Base-by-base conservation (phyloP, 2,888 invertebrate genomes). In the Brenthis ino region DNA sequence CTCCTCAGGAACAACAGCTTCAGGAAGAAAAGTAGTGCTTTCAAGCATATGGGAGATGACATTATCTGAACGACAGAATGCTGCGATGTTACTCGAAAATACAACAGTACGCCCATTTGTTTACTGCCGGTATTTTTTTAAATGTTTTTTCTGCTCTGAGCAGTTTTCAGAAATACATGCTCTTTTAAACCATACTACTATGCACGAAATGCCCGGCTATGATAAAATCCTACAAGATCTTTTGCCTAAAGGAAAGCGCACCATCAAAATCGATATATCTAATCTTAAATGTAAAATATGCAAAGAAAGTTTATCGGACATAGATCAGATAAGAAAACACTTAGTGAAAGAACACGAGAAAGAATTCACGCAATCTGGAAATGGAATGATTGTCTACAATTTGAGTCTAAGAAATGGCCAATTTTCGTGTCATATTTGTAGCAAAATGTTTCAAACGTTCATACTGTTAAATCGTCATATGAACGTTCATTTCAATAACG, bases 41-140 rank as follows among this genome's bases (percentile, higher is more conserved):
- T 82, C 84, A 69, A 88, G 89, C 73, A 84, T 88, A 37, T 88
- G 88, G 89, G 89, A 89, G 76, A 80, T 88, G 79, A 87, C 88
- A 2, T 74, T 87, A 4, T 88, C 88, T 3, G 89, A 89, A 74
- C 73, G 88, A 65, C 83, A 84, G 63, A 89, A 89, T 72, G 89
- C 88, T 0, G 84, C 88, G 1, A 72, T 79, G 2, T 77, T 89
- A 50, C 75, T 89, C 47, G 85, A 83, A 67, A 77, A 80, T 73
- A 85, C 85, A 0, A 87, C 88, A 13, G 84, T 78, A 0, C 78
- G 66, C 57, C 89, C 89, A 0, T 89, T 89, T 75, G 80, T 88
- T 13, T 88, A 87, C 78, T 87, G 87, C 75, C 76, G 87, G 76
- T 86, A 87, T 69, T 86, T 79, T 77, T 89, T 85, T 77, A 88